phyloP scores from a whole-genome alignment of 2,797 vertebrate species.

The Pipistrellus kuhlii region DNA sequence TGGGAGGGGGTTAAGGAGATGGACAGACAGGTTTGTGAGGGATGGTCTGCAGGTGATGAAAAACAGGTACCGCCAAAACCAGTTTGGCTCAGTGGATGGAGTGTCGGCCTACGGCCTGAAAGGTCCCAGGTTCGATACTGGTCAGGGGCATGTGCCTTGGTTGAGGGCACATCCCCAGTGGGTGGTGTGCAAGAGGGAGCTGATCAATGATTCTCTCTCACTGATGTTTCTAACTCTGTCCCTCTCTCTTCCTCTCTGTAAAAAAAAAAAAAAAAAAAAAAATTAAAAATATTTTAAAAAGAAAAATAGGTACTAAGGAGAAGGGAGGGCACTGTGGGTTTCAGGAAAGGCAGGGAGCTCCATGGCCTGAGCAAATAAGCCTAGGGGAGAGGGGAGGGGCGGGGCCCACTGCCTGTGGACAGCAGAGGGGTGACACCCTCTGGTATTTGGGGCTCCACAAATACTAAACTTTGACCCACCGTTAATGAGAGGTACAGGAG shows the following conservation, averaged over 20 bases:
- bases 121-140: too few species aligned
- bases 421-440: neutral
- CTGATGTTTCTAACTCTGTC: too few species aligned
- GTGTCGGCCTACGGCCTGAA: too few species aligned
- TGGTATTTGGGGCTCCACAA: neutral
- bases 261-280: too few species aligned
- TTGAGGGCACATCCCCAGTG: too few species aligned
- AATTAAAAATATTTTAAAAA: too few species aligned
- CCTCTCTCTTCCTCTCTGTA: too few species aligned
- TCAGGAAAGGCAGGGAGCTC: neutral
- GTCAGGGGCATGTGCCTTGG: too few species aligned
- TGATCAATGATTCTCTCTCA: too few species aligned
- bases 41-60: neutral
- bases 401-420: neutral
- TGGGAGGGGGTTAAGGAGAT: neutral
- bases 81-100: too few species aligned
- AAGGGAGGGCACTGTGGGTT: neutral
- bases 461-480: neutral
- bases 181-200: too few species aligned
- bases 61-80: neutral
- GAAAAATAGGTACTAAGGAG: neutral
- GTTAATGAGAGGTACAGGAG: neutral
- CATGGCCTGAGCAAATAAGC: neutral
- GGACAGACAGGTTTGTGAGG: neutral
- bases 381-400: rapidly evolving